phyloP scores from a whole-genome alignment of 2,888 invertebrate species.

The Tinea trinotella region DNA sequence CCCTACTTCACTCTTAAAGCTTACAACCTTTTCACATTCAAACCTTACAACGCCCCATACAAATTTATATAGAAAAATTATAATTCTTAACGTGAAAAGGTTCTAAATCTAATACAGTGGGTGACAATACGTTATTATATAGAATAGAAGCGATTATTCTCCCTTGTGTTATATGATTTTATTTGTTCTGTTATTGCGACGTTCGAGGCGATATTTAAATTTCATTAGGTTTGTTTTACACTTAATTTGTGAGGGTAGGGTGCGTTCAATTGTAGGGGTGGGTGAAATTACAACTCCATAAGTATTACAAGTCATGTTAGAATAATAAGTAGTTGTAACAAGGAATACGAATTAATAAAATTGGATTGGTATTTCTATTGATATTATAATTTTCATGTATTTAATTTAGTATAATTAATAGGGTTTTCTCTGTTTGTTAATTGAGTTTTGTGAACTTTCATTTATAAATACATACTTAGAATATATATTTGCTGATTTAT shows the following conservation, averaged over 20 bases:
- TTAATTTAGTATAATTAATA: too few species aligned
- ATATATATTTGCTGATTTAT: too few species aligned
- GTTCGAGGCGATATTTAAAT: constrained; percentile 67
- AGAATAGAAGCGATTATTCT: constrained; percentile 37
- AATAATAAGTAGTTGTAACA: constrained; percentile 47
- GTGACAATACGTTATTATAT: background rate
- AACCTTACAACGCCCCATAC: background rate
- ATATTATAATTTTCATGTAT: background rate
- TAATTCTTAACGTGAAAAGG: background rate
- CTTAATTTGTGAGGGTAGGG: constrained; percentile 69
- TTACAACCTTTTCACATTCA: constrained; percentile 50
- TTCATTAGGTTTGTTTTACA: constrained; percentile 74
- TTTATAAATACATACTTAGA: too few species aligned
- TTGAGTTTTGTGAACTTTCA: background rate
- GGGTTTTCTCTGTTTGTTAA: too few species aligned
- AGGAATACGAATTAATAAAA: background rate
- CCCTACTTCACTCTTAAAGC: constrained; percentile 44
- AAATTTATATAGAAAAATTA: background rate
- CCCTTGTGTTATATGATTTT: constrained; percentile 63
- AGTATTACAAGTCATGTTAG: constrained; percentile 33
- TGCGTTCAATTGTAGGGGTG: constrained; percentile 49
- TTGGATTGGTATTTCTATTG: constrained; percentile 31
- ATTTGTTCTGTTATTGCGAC: constrained; percentile 68
- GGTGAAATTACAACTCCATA: constrained; percentile 23
- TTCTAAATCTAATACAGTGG: background rate